Base-by-base conservation (phyloP, 2,888 invertebrate genomes). In the Aproaerema taeniolella region DNA sequence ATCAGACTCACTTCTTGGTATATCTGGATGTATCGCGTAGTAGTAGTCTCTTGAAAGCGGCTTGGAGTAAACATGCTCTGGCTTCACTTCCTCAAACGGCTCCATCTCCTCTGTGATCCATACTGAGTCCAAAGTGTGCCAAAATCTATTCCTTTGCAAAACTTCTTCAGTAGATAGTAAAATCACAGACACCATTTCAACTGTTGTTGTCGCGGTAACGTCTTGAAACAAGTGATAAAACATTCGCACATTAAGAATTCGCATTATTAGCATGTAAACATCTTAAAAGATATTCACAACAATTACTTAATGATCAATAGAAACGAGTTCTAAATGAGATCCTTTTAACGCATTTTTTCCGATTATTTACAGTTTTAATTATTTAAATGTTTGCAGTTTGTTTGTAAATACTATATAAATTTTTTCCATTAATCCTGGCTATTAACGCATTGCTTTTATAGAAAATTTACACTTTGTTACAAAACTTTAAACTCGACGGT, bases 1-100 rank as follows among this genome's bases (percentile, higher is more conserved):
- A 38, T 86, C 86, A 0, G 85, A 85, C 56, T 83, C 83, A 48
- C 86, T 85, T 58, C 83, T 64, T 1, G 75, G 72, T 63, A 86
- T 81, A 31, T 85, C 83, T 1, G 83, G 83, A 46, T 66, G 67
- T 46, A 71, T 81, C 0, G 78, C 60, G 43, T 86, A 83, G 42
- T 85, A 86, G 12, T 68, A 52, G 43, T 85, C 86, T 55, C 74
- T 74, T 10, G 83, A 63, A 1, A 83, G 50, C 1, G 86, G 85
- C 49, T 81, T 85, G 1, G 49, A 41, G 51, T 67, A 85, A 20
- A 62, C 41, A 42, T 81, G 66, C 50, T 83, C 80, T 0, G 67
- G 65, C 49, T 69, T 71, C 2, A 83, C 63, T 45, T 83, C 83
- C 46, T 83, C 82, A 46, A 85, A 85, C 0, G 85, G 82, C 53